Percentiles rank a stretch among this genome's conserved stretches.
These are phyloP conservation scores for Tylochromis polylepis DNA, from an alignment of 2,113 vertebrate genomes.

Conservation along the genomic window DNA sequence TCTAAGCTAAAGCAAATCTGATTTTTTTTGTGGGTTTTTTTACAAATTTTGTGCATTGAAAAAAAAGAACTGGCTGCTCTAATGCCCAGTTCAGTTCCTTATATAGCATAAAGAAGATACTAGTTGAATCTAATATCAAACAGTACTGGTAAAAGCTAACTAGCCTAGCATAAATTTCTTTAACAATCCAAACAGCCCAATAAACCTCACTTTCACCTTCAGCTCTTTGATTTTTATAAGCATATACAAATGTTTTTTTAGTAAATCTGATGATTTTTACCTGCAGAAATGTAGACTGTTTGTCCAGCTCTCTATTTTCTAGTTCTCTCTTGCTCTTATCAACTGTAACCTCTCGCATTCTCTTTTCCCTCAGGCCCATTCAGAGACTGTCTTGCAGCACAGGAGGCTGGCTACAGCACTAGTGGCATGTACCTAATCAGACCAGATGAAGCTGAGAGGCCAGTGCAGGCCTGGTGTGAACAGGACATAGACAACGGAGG, in stretches of 20 bases:
- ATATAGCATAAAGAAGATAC: background rate
- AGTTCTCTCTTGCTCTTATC: background rate
- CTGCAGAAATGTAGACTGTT: background rate
- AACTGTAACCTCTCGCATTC: conserved; percentile 4
- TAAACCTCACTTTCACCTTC: background rate
- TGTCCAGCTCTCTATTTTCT: background rate
- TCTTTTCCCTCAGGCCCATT: conserved; percentile 80
- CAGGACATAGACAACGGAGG: conserved; percentile 92
- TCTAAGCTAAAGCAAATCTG: background rate
- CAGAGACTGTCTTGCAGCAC: conserved; percentile 89
- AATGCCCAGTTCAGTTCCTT: background rate
- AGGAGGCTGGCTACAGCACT: conserved; percentile 83
- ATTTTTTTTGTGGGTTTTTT: background rate
- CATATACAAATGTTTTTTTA: background rate
- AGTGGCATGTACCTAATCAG: conserved; percentile 93
- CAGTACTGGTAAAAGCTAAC: background rate
- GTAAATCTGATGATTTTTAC: background rate
- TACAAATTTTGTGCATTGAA: background rate
- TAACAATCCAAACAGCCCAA: background rate
- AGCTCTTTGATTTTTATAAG: background rate
- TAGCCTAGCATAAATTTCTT: background rate
- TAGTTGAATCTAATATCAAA: background rate
- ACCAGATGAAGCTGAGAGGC: conserved; percentile 79
- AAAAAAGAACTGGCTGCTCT: background rate
- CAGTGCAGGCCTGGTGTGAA: conserved; percentile 92